A percentile compares a stretch with the other conserved stretches of the same genome.
Evolutionary conservation across 2,113 vertebrate species (phyloP).

Genomic region (Chlorocebus sabaeus): DNA sequence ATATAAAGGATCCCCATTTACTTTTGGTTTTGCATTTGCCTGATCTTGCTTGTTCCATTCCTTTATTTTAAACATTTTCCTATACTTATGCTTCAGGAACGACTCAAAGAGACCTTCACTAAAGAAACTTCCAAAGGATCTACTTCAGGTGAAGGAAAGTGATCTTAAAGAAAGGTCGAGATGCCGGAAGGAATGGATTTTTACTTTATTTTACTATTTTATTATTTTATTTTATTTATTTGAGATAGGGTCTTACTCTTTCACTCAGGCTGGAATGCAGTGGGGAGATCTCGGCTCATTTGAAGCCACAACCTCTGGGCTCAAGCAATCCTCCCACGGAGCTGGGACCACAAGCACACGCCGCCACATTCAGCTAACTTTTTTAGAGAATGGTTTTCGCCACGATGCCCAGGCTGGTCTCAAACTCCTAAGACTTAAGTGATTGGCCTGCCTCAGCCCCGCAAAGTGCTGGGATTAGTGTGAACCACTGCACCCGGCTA

Average conservation of each 20-base stretch:
- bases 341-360: background rate
- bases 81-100: background rate
- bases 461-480: background rate
- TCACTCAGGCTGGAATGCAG: background rate
- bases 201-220: background rate
- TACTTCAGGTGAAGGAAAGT: background rate
- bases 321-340: background rate
- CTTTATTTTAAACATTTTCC: background rate
- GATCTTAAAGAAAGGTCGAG: background rate
- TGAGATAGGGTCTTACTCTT: background rate
- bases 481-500: background rate
- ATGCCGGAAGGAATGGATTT: background rate
- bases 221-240: background rate
- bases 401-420: background rate
- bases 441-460: background rate
- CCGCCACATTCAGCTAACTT: background rate
- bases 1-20: background rate
- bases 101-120: background rate
- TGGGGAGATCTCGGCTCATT: background rate
- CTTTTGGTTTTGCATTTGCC: background rate
- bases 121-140: background rate
- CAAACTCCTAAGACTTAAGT: background rate
- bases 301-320: background rate
- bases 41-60: background rate
- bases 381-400: background rate